These are phyloP conservation scores for Eupithecia subfuscata DNA, from an alignment of 2,888 invertebrate species.

Conservation along the genomic window DNA sequence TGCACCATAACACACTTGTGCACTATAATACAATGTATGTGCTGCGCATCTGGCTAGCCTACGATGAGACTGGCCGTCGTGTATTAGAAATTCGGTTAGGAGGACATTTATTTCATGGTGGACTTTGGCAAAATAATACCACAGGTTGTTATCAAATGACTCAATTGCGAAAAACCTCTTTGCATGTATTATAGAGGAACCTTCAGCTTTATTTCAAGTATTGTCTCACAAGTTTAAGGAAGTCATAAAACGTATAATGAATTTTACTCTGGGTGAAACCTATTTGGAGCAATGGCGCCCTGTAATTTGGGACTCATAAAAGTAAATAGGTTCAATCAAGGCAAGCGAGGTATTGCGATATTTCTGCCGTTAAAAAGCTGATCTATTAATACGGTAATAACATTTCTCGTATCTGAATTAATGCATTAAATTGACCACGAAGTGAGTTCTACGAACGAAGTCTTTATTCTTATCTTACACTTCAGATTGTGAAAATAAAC, in stretches of 20 bases:
- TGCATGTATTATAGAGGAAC: neutral
- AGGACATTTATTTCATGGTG: slow-evolving; percentile 4
- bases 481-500: slow-evolving; percentile 15
- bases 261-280: neutral
- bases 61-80: too few species aligned
- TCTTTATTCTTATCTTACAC: slow-evolving; percentile 3
- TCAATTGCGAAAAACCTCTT: neutral
- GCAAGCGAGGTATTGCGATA: slow-evolving; percentile 7
- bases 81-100: too few species aligned
- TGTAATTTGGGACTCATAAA: slow-evolving; percentile 29
- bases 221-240: slow-evolving; percentile 1
- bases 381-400: slow-evolving; percentile 13
- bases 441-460: neutral
- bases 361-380: slow-evolving; percentile 16
- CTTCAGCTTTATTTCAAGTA: neutral
- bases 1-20: too few species aligned
- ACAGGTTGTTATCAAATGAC: neutral
- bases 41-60: too few species aligned
- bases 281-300: slow-evolving; percentile 4
- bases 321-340: slow-evolving; percentile 22
- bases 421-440: slow-evolving; percentile 8
- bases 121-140: neutral
- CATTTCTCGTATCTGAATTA: slow-evolving; percentile 9
- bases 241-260: neutral
- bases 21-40: too few species aligned